These are phyloP conservation scores for Hirtodrosophila confusa DNA, from an alignment of 2,888 invertebrate species.

Conservation along the genomic window DNA sequence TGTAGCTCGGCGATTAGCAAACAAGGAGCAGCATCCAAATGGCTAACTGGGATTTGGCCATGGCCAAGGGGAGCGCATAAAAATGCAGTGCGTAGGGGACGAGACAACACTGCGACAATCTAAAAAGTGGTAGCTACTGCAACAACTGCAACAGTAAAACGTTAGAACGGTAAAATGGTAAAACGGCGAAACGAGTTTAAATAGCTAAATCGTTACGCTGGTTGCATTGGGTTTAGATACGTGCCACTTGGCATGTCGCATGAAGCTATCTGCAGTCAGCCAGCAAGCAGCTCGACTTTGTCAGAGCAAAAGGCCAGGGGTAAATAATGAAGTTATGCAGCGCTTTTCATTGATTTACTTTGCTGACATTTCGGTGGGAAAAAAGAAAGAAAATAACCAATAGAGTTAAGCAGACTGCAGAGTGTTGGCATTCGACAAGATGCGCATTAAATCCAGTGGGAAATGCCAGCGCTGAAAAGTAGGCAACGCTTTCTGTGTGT, in stretches of 20 bases:
- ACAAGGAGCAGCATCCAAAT: slow-evolving; percentile 51
- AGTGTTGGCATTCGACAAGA: slow-evolving; percentile 15
- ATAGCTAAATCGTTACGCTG: slow-evolving; percentile 57
- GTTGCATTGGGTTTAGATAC: slow-evolving; percentile 43
- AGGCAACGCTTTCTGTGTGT: slow-evolving; percentile 11
- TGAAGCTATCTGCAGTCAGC: slow-evolving; percentile 35
- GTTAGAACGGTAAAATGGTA: slow-evolving; percentile 28
- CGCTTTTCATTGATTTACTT: slow-evolving; percentile 69
- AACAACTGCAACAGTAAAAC: slow-evolving; percentile 4
- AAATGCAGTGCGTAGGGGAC: slow-evolving; percentile 63
- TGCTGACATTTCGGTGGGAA: slow-evolving; percentile 19
- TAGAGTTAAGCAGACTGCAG: slow-evolving; percentile 33
- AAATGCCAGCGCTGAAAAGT: slow-evolving; percentile 19
- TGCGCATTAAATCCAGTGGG: slow-evolving; percentile 42
- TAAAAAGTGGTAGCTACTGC: slow-evolving; percentile 23
- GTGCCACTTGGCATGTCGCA: slow-evolving; percentile 29
- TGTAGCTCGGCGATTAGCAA: slow-evolving; percentile 56
- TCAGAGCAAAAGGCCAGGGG: too few species aligned
- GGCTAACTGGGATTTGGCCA: slow-evolving; percentile 46
- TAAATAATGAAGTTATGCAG: slow-evolving; percentile 70
- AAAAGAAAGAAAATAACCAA: slow-evolving; percentile 27
- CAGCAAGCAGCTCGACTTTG: slow-evolving; percentile 1
- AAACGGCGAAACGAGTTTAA: slow-evolving; percentile 58
- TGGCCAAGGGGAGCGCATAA: slow-evolving; percentile 35
- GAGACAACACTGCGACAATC: slow-evolving; percentile 36